Base-by-base conservation (phyloP, 2,797 vertebrate genomes). In the Diceros bicornis region DNA sequence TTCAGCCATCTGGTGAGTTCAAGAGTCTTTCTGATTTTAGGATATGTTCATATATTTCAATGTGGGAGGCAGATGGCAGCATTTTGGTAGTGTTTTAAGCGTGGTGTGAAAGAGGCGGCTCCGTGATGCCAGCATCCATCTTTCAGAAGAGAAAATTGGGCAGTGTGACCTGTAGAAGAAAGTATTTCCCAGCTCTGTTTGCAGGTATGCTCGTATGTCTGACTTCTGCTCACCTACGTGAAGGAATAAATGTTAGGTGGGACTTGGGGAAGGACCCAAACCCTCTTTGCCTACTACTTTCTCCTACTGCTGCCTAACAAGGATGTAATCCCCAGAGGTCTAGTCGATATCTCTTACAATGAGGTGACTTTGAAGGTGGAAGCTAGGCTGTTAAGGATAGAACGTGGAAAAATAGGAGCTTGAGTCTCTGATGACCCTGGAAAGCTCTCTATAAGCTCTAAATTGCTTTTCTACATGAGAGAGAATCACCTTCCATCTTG, bases 401-500 rank as follows among this genome's bases (percentile, higher is more conserved):
- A 95, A 55, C 7, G 47, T 61, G 57, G 20, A 88, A 84, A 84
- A 91, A 50, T 16, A 82, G 44, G n/a, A 72, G n/a, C 13, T 25
- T 66, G 32, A 82, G 20, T 86, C 47, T 17, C 17, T 85, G 27
- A 71, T 72, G 52, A 74, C 47, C 2, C 8, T 78, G 37, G 9
- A 57, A 20, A 71, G 9, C 16, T 84, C 23, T n/a, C 41, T 72
- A 41, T 89, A 72, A 77, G 23, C 29, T 88, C 20, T 50, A 41
- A 77, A 61, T 20, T 74, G 27, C 52, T 64, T 88, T 93, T 95
- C 83, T 23, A 78, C 0, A 0, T 2, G 23, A 61, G 29, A 8
- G 37, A 89, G 37, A 94, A 66, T 94, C 77, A 89, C 23, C 20
- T 94, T 81, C 44, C 29, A 37, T 93, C 41, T 86, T 94, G 57